Conservation (phyloP, 2,888 invertebrate genomes). For the Lithophane ornitopus region DNA sequence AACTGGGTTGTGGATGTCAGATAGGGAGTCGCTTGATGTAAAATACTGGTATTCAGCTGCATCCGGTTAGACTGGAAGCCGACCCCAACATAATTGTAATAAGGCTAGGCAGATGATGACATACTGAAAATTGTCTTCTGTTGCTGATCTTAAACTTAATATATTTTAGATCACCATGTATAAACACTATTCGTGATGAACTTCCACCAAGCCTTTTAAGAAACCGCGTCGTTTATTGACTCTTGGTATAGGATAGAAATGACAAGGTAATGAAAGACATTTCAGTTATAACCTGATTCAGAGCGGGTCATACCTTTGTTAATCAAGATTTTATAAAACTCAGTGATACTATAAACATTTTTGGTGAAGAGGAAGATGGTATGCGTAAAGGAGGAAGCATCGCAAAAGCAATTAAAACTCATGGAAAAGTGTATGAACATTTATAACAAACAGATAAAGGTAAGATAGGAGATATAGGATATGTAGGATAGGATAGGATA, state of each 20-base stretch:
- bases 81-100: no score
- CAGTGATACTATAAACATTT: background rate
- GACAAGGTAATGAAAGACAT: background rate
- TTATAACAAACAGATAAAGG: slow-evolving; percentile 28
- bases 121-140: no score
- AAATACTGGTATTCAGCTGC: no score
- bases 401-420: background rate
- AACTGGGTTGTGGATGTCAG: no score
- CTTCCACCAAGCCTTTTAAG: background rate
- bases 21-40: no score
- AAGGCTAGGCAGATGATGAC: no score
- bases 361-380: background rate
- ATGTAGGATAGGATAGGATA: no score
- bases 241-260: background rate
- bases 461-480: no score
- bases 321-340: background rate
- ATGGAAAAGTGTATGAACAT: slow-evolving; percentile 19
- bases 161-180: background rate
- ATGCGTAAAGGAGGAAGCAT: background rate
- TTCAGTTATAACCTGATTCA: background rate
- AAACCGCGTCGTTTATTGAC: background rate
- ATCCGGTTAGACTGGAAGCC: no score
- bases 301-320: background rate
- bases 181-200: background rate
- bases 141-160: background rate